These are phyloP conservation scores for Numida meleagris DNA, from an alignment of 2,113 vertebrate genomes.

Conservation along the genomic window DNA sequence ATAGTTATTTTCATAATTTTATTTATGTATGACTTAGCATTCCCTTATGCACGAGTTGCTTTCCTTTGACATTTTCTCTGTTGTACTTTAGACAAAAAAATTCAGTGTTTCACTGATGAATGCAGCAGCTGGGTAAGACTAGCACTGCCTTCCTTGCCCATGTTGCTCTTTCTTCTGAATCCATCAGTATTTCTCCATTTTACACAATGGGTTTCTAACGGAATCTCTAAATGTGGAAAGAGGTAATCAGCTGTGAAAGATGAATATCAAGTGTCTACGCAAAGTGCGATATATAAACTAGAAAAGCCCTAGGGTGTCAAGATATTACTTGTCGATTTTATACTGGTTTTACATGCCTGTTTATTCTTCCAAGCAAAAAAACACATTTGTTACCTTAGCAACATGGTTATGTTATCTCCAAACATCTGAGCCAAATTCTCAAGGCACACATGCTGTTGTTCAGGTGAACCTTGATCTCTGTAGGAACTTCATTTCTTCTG, in stretches of 20 bases:
- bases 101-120: rapidly evolving
- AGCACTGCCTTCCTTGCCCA: background rate
- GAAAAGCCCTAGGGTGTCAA: background rate
- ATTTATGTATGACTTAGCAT: background rate
- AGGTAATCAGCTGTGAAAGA: slow-evolving; percentile 9
- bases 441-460: background rate
- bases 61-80: background rate
- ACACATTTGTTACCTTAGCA: slow-evolving; percentile 39
- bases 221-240: background rate
- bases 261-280: background rate
- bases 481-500: background rate
- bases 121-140: background rate
- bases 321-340: slow-evolving; percentile 4
- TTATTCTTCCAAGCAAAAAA: slow-evolving; percentile 3
- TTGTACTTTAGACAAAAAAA: background rate
- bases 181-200: background rate
- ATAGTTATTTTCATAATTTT: background rate
- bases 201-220: background rate
- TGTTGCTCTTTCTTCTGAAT: background rate
- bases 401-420: slow-evolving; percentile 6
- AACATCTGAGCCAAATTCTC: background rate
- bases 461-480: background rate
- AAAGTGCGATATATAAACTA: background rate
- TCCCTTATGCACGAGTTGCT: background rate
- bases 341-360: slow-evolving; percentile 6